Evolutionary conservation across 2,113 vertebrate species (phyloP).

Genomic region (Oenanthe melanoleuca): DNA sequence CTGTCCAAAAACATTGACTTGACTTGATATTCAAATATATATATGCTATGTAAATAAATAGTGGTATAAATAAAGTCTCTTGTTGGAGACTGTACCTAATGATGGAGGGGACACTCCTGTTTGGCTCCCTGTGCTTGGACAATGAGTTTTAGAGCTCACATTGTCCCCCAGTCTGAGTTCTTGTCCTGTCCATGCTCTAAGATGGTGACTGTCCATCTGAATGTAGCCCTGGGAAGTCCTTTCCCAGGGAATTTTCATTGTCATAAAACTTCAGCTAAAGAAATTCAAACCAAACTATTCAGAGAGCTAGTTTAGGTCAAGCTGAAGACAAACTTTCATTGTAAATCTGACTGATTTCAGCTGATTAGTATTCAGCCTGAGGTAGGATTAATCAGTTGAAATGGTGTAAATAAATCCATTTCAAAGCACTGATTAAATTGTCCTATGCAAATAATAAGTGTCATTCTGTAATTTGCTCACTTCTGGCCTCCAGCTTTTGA

Average conservation of each 20-base stretch:
- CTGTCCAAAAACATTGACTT: constrained; percentile 5
- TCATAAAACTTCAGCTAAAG: not conserved
- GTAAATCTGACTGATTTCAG: not conserved
- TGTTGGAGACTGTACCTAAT: not conserved
- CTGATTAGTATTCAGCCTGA: not conserved
- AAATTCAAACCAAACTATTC: not conserved
- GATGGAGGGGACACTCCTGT: not conserved
- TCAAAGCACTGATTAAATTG: not conserved
- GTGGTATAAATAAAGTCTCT: not conserved
- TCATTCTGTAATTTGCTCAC: not conserved
- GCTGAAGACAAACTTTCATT: not conserved
- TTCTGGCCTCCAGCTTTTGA: not conserved
- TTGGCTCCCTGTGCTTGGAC: not conserved
- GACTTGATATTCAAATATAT: not conserved
- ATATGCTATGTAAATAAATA: constrained; percentile 7
- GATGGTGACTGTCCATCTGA: not conserved
- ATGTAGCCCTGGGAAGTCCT: not conserved
- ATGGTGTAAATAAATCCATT: not conserved
- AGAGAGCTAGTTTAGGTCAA: not conserved
- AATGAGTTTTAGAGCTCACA: not conserved
- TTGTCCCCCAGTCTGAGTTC: not conserved
- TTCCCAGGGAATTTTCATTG: not conserved
- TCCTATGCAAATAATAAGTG: not conserved
- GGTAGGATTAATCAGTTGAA: not conserved
- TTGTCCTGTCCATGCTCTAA: not conserved